Base-by-base conservation (phyloP, 2,888 invertebrate species). In the Pelosia muscerda region DNA sequence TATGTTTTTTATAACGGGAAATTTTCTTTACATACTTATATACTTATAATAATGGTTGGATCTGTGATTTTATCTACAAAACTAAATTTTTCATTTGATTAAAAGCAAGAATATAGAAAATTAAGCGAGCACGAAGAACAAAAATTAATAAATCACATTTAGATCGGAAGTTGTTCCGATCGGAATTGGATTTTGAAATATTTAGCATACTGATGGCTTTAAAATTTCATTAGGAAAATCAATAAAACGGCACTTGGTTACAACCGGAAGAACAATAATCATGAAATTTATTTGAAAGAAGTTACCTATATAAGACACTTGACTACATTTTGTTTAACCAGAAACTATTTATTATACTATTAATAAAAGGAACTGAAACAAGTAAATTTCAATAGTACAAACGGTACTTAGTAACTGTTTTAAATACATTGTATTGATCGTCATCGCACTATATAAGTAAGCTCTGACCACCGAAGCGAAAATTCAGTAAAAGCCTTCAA, bases 401-500 rank as follows among this genome's bases (percentile, higher is more conserved):
- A 49, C 42, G 19, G 42, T 19, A 3, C 1, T 42, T 28, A 57
- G 28, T 19, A 54, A 62, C 8, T 28, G 25, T 59, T 34, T 34
- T 22, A 22, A 15, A 15, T 22, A 38, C 38, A 8, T 25, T 25
- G 15, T 25, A 23, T 55, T 26, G 15, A 55, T 25, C 25, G 19
- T 38, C 3, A 38, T 9, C 19, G 28, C 23, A 13, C 57, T 34
- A 26, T n/a, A 15, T 25, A 65, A 74, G 70, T 78, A 73, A 76
- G 72, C 81, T 72, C 73, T 69, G 68, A 75, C 57, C 54, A 64
- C 70, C 72, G 23, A n/a, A 60, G 34, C 57, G 60, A 71, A 77
- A 68, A 74, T 78, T 75, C 68, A 66, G 42, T 60, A 67, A 57
- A 71, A 67, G 56, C 69, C 53, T 70, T 66, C 68, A 77, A 84